Evolutionary conservation across 2,888 invertebrate genomes (phyloP), one percentile per base, ranked within the genome.

Genomic region (Eupithecia subfuscata): DNA sequence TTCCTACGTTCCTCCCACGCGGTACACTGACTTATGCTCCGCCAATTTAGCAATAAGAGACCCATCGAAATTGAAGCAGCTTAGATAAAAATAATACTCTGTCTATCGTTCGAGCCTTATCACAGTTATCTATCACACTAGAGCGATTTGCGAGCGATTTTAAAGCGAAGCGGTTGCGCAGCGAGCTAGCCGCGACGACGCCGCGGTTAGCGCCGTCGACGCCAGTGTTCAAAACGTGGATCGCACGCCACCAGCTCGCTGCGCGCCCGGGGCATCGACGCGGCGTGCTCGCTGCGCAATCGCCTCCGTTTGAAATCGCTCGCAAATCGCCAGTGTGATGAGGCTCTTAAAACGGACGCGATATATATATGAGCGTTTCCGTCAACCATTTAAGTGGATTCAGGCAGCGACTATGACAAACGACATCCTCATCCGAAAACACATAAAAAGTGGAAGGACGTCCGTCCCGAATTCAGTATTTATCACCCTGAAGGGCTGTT

Each of bases 401-500:
- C 74, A 71, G 80, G 74, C 81, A 78, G 77, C 82, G 83, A 78
- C 84, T 83, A 86, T 87, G 88, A 88, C 86, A 89, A 88, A 89
- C 87, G 84, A 84, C 78, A 78, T 80, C 74, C 82, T 82, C 80
- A 83, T 84, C 81, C 80, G 82, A 81, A 82, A 84, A 83, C 84
- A 84, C 83, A 83, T 83, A 86, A 85, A 87, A 85, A 82, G 74
- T 79, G 75, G 79, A 72, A 75, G 75, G 73, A 78, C 80, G 76
- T 75, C 60, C 40, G 40, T 67, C 76, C 78, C 81, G 76, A 83
- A 83, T 82, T 79, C 75, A 79, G 81, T 83, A 84, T 86, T 86
- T 86, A 84, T 87, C 84, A 84, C 82, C 69, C 72, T 64, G 65
- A 76, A 73, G 71, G 69, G 52, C 70, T 70, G 79, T 79, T 79